Conservation (phyloP, 2,888 invertebrate genomes). For the Melolontha melolontha region DNA sequence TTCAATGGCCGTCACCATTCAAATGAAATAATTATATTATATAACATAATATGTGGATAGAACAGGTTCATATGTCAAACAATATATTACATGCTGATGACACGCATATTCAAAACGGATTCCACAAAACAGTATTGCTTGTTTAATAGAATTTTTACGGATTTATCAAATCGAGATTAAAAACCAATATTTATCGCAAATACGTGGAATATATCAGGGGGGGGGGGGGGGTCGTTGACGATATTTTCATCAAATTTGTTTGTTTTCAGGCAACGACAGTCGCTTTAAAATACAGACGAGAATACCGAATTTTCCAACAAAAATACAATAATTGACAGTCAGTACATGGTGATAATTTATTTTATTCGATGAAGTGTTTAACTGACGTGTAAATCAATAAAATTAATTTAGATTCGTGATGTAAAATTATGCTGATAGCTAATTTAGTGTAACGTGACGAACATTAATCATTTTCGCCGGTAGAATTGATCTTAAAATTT, state of each 20-base stretch:
- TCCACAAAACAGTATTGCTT: too few species aligned
- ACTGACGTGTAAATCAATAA: constrained; percentile 13
- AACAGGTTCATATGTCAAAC: too few species aligned
- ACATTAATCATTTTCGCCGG: constrained; percentile 13
- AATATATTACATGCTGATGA: too few species aligned
- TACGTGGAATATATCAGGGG: too few species aligned
- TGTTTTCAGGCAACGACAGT: not conserved
- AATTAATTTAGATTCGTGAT: constrained; percentile 19
- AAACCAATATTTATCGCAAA: too few species aligned
- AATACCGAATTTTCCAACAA: not conserved
- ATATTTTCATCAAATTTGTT: not conserved
- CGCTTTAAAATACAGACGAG: not conserved
- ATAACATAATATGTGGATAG: too few species aligned
- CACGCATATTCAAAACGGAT: too few species aligned
- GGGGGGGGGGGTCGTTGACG: too few species aligned
- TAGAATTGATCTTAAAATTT: not conserved
- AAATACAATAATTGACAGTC: not conserved
- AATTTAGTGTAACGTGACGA: constrained; percentile 7
- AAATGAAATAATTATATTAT: too few species aligned
- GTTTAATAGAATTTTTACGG: too few species aligned
- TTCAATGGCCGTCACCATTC: too few species aligned
- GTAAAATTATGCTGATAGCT: constrained; percentile 12
- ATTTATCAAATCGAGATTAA: too few species aligned
- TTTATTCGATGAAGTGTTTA: not conserved
- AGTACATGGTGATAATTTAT: constrained; percentile 1